Base-by-base conservation (phyloP, 2,888 invertebrate genomes). In the Malacosoma neustria region DNA sequence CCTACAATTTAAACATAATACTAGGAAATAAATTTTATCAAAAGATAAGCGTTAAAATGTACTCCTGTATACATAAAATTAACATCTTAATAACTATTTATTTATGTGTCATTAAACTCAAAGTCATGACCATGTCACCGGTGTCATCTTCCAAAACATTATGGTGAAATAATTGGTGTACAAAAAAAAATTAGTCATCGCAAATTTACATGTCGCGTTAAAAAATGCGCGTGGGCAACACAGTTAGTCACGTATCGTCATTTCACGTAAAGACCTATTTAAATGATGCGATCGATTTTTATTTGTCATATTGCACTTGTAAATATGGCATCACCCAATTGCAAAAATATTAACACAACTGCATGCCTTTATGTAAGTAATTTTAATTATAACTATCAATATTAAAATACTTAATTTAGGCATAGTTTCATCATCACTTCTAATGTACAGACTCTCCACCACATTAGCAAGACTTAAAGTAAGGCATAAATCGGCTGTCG, bases 201-300 rank as follows among this genome's bases (percentile, higher is more conserved):
- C 22, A 52, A 63, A 55, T 50, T 49, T 45, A 58, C 42, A 49
- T 48, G 51, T 46, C 29, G 35, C 6, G 32, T 39, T 38, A 54
- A 69, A 64, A 67, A 61, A 61, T 59, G 46, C 51, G 73, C 65
- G 76, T 76, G 63, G 76, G 75, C 55, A 56, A 22, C 6, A 61
- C 61, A 50, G 63, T 73, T 72, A 74, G 52, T 68, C 70, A 72
- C 55, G 51, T 49, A 49, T 46, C 49, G 55, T 56, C 54, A 46
- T 46, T 34, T 34, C 35, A 50, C 54, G 62, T 65, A 59, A 66
- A 41, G 41, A 33, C 48, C 54, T 61, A 58, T 51, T 56, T 32
- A 32, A 53, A 54, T 44, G 56, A 51, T 59, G 55, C 40, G 43
- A 42, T 39, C 35, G 33, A 40, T 40, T 38, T 29, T 22, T 22